Conservation (phyloP, 2,888 invertebrate species). For the Agrotis clavis region DNA sequence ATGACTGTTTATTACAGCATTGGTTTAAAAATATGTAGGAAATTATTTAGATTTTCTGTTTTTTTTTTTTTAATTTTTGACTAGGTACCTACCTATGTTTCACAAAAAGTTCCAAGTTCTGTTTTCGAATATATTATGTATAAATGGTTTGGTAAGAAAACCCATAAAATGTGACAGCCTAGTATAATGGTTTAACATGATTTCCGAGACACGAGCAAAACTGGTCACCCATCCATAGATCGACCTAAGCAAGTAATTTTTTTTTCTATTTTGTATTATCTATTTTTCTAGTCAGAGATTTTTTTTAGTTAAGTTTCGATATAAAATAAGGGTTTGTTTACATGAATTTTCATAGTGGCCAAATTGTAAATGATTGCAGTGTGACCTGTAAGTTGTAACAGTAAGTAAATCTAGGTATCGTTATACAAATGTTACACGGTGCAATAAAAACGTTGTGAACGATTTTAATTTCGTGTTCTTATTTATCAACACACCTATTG, state of each 20-base stretch:
- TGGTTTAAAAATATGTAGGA: background rate
- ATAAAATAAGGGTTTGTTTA: background rate
- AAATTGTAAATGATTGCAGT: slow-evolving; percentile 61
- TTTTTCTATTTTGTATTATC: too few species aligned
- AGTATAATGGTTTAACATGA: too few species aligned
- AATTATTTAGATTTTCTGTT: too few species aligned
- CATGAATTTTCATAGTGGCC: slow-evolving; percentile 56
- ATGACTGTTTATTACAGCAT: background rate
- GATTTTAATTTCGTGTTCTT: slow-evolving; percentile 67
- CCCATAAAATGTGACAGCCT: too few species aligned
- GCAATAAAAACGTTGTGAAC: slow-evolving; percentile 88
- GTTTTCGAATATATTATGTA: too few species aligned
- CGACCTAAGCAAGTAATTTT: too few species aligned
- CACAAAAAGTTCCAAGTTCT: too few species aligned
- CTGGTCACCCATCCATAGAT: too few species aligned
- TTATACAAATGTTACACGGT: slow-evolving; percentile 87
- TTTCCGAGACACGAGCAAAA: too few species aligned
- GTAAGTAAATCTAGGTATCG: slow-evolving; percentile 63
- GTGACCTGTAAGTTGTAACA: slow-evolving; percentile 53
- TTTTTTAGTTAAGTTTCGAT: slow-evolving; percentile 5
- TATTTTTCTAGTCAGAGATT: background rate
- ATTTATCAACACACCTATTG: background rate
- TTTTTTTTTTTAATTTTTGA: too few species aligned
- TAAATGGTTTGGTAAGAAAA: too few species aligned
- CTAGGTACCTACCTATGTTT: too few species aligned